phyloP scores from a whole-genome alignment of 2,888 invertebrate species.

The Hypolimnas misippus region DNA sequence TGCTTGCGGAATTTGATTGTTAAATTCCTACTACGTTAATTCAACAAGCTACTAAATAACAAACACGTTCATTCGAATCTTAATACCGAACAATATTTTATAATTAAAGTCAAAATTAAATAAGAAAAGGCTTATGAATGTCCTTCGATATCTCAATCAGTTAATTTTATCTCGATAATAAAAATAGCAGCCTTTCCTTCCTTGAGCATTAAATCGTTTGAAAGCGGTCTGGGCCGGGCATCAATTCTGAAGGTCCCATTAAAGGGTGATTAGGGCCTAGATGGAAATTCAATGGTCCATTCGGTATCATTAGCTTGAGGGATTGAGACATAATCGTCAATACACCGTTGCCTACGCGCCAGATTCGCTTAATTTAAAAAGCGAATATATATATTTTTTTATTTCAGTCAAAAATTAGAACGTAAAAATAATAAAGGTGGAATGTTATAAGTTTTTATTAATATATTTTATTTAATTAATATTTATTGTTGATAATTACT shows the following conservation, averaged over 20 bases:
- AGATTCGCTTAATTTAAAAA: conserved; percentile 24
- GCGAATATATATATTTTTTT: neutral
- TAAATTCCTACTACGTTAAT: neutral
- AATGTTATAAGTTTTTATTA: neutral
- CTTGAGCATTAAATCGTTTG: conserved; percentile 3
- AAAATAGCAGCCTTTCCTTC: conserved; percentile 5
- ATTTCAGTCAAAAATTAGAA: neutral
- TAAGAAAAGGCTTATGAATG: neutral
- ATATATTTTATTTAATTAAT: too few relatives aligned
- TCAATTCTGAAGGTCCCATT: conserved; percentile 29
- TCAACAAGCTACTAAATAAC: too few relatives aligned
- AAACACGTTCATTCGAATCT: neutral
- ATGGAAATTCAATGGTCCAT: conserved; percentile 36
- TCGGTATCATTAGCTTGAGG: conserved; percentile 34
- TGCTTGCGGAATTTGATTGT: neutral
- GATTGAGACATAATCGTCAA: conserved; percentile 33
- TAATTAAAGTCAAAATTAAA: neutral
- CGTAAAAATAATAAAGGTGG: neutral
- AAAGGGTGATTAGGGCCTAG: conserved; percentile 32
- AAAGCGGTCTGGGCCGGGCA: conserved; percentile 1
- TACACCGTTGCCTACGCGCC: conserved; percentile 23
- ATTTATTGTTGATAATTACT: too few relatives aligned
- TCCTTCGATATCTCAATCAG: conserved; percentile 3
- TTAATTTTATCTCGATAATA: conserved; percentile 8
- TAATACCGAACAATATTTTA: neutral